phyloP scores from a whole-genome alignment of 2,797 vertebrate genomes.

The Hozukius guyotensis region DNA sequence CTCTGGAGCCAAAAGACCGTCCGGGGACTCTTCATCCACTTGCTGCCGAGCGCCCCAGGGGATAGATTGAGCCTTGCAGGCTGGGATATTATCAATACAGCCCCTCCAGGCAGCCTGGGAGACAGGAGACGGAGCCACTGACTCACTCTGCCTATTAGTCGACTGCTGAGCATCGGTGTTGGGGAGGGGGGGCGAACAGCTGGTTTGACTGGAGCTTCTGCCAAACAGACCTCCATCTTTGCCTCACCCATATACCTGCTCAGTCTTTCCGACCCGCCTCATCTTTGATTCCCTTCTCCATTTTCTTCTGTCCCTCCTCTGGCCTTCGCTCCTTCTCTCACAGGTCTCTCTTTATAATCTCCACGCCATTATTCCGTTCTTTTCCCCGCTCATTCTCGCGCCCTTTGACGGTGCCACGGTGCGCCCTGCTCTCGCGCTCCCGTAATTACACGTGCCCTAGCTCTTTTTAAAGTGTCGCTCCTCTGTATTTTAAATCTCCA shows the following conservation, averaged over 20 bases:
- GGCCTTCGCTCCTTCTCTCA: constrained; percentile 15
- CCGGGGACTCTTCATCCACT: constrained; percentile 80
- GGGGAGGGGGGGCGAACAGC: constrained; percentile 49
- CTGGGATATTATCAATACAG: constrained; percentile 84
- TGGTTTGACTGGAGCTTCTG: constrained; percentile 71
- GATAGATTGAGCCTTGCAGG: constrained; percentile 82
- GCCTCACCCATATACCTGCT: constrained; percentile 34
- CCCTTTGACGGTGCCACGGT: constrained; percentile 24
- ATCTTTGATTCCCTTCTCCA: constrained; percentile 20
- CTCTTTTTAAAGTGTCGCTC: constrained; percentile 47
- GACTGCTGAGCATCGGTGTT: constrained; percentile 74
- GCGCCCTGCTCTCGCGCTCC: constrained; percentile 38
- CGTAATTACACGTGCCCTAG: constrained; percentile 58
- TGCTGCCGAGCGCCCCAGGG: constrained; percentile 73
- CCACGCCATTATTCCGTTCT: background rate
- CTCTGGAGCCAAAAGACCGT: constrained; percentile 74
- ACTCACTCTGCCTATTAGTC: constrained; percentile 82
- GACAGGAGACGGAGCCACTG: constrained; percentile 80
- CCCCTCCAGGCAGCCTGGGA: constrained; percentile 82
- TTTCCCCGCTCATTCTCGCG: constrained; percentile 8
- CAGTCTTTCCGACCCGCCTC: constrained; percentile 7
- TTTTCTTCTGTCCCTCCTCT: background rate
- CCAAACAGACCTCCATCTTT: constrained; percentile 59
- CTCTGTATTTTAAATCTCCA: constrained; percentile 43
- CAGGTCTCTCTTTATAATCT: constrained; percentile 36